A percentile compares a stretch with the other conserved stretches of the same genome.
These are phyloP conservation scores for Synaphobranchus kaupii DNA, from an alignment of 2,797 vertebrate genomes.

Conservation along the genomic window DNA sequence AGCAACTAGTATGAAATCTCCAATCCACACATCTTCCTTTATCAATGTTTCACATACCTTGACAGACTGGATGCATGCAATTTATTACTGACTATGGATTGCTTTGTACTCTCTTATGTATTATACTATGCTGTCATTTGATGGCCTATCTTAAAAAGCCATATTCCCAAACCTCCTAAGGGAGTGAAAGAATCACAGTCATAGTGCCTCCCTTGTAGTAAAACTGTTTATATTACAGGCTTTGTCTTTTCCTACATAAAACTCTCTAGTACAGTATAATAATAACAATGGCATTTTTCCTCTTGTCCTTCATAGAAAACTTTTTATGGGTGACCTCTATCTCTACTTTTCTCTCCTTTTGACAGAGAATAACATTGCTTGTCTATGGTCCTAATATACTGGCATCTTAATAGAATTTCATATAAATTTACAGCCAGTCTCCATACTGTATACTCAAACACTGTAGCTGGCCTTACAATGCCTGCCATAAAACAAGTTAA, in stretches of 20 bases:
- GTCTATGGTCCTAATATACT: background rate
- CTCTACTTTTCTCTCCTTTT: background rate
- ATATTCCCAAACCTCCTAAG: background rate
- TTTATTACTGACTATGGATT: background rate
- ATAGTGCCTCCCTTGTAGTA: background rate
- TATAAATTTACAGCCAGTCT: background rate
- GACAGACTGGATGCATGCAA: background rate
- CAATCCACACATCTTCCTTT: background rate
- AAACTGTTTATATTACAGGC: background rate
- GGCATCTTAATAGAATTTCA: background rate
- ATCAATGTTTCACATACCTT: background rate
- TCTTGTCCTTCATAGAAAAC: background rate
- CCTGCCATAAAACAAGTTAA: constrained; percentile 7
- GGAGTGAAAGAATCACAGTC: background rate
- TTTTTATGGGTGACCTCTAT: background rate
- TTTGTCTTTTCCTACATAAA: background rate
- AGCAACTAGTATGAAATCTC: background rate
- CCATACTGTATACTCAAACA: background rate
- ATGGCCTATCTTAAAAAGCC: background rate
- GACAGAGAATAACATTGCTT: constrained; percentile 6
- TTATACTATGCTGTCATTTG: background rate
- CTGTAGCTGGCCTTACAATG: background rate
- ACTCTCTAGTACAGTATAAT: background rate
- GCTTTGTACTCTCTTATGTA: background rate
- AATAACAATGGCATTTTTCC: background rate